Percentiles rank a stretch among this genome's conserved stretches.
Conservation (phyloP, 2,888 invertebrate species). For the Epirrita christyi region DNA sequence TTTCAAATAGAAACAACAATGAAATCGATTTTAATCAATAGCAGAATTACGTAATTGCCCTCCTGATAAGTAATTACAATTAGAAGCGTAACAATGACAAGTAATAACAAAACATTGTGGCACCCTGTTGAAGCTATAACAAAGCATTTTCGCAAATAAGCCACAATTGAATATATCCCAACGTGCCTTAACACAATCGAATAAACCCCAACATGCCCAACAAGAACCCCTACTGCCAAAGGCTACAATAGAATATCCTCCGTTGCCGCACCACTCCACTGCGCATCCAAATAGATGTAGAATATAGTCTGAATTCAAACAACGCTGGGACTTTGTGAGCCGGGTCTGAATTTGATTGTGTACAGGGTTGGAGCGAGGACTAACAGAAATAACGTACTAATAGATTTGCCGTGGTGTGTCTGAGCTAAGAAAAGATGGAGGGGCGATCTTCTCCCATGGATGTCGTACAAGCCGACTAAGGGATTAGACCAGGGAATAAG, state of each 20-base stretch:
- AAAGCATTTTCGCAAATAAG: background rate
- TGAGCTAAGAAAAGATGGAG: no score
- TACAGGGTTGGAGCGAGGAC: background rate
- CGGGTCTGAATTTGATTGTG: background rate
- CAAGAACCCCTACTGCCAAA: background rate
- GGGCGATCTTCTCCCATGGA: no score
- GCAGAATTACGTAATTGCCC: no score
- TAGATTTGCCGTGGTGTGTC: no score
- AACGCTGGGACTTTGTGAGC: background rate
- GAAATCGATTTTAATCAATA: no score
- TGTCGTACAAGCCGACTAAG: no score
- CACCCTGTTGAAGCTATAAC: background rate
- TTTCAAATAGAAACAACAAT: no score
- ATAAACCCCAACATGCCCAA: background rate
- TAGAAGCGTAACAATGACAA: background rate
- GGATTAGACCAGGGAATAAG: no score
- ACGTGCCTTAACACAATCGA: background rate
- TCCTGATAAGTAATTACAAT: no score
- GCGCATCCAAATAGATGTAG: background rate
- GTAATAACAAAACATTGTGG: background rate
- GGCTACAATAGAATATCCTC: conserved; percentile 3
- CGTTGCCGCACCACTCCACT: background rate
- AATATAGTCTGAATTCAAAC: background rate
- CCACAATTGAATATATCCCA: background rate
- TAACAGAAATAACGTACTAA: no score